Conservation (phyloP, 2,888 invertebrate genomes). For the Eulithis prunata region DNA sequence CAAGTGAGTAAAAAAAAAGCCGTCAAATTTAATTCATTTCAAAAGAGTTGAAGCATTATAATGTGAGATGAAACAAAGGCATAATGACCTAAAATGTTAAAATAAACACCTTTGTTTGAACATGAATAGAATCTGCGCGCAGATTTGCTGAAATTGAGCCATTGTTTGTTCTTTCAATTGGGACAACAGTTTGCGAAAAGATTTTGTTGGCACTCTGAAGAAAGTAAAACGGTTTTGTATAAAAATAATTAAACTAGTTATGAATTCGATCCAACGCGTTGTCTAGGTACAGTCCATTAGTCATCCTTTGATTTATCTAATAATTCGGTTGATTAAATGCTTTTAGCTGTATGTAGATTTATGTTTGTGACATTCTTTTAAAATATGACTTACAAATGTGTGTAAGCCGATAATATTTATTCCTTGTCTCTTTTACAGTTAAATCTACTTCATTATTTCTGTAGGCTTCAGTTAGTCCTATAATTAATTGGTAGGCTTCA, state of each 20-base stretch:
- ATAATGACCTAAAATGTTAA: slow-evolving; percentile 32
- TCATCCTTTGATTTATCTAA: too few species aligned
- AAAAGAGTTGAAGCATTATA: slow-evolving; percentile 16
- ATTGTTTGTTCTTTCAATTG: slow-evolving; percentile 25
- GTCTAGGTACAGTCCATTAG: too few species aligned
- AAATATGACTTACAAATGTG: too few species aligned
- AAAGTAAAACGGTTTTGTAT: slow-evolving; percentile 14
- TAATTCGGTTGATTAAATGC: too few species aligned
- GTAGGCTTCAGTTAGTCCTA: too few species aligned
- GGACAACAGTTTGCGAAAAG: slow-evolving; percentile 19
- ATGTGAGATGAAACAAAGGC: slow-evolving; percentile 26
- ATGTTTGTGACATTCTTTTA: too few species aligned
- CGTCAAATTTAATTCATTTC: slow-evolving; percentile 13
- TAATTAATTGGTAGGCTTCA: too few species aligned
- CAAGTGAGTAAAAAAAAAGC: not conserved
- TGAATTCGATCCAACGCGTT: too few species aligned
- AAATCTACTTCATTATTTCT: too few species aligned
- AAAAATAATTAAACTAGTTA: slow-evolving; percentile 6
- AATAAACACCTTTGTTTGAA: slow-evolving; percentile 30
- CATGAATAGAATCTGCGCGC: slow-evolving; percentile 26
- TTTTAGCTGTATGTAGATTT: too few species aligned
- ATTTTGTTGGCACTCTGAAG: slow-evolving; percentile 15
- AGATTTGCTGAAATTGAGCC: slow-evolving; percentile 28
- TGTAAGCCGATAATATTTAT: too few species aligned
- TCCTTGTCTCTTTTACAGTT: too few species aligned